phyloP scores from a whole-genome alignment of 2,888 invertebrate genomes.

The Pristionchus arcanus region DNA sequence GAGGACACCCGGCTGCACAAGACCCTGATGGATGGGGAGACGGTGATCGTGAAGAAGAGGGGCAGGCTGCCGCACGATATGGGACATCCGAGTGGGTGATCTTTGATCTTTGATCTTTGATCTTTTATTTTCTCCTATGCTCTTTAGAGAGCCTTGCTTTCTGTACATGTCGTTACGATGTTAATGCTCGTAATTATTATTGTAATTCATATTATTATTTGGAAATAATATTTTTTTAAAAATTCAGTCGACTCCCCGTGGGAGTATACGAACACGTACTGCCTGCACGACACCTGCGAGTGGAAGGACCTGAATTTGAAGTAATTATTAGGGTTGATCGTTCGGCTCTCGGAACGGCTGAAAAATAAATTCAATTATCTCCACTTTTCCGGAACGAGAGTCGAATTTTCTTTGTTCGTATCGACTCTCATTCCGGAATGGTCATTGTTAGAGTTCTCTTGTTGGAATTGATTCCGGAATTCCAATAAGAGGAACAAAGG shows the following conservation, averaged over 20 bases:
- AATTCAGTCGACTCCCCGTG: conserved; percentile 88
- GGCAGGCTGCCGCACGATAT: conserved; percentile 93
- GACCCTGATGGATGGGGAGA: conserved; percentile 84
- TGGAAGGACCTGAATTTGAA: conserved; percentile 88
- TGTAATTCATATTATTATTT: too few relatives aligned
- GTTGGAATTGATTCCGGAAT: too few relatives aligned
- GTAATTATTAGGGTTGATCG: too few relatives aligned
- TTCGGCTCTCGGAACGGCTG: too few relatives aligned
- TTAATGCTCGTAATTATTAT: too few relatives aligned
- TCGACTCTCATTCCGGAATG: too few relatives aligned
- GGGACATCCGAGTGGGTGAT: conserved; percentile 87
- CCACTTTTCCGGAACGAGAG: conserved; percentile 92
- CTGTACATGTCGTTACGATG: too few relatives aligned
- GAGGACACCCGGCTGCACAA: conserved; percentile 77
- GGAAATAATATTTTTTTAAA: neutral
- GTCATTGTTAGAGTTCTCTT: conserved; percentile 82
- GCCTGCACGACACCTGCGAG: conserved; percentile 91
- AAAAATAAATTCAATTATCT: too few relatives aligned
- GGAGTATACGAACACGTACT: conserved; percentile 89
- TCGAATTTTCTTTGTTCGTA: too few relatives aligned
- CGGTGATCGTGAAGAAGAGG: conserved; percentile 86
- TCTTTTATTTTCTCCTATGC: neutral
- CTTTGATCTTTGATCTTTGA: conserved; percentile 78
- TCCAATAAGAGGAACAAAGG: too few relatives aligned
- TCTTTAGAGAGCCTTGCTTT: too few relatives aligned